These are phyloP conservation scores for Sitophilus oryzae DNA, from an alignment of 1,140 invertebrate species.

Conservation along the genomic window DNA sequence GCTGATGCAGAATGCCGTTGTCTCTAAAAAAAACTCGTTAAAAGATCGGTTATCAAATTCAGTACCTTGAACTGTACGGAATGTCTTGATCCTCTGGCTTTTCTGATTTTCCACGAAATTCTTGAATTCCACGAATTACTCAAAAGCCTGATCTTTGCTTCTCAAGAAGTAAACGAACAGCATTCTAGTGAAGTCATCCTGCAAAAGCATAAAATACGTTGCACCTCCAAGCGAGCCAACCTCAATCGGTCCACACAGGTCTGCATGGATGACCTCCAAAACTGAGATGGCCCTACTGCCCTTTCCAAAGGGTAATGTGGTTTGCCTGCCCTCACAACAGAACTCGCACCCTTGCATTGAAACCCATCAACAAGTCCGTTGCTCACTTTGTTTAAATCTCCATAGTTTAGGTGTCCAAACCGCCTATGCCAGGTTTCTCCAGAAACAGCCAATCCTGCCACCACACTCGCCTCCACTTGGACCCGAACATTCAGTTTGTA, in stretches of 20 bases:
- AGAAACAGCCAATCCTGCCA: constrained; percentile 16
- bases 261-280: constrained; percentile 38
- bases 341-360: constrained; percentile 20
- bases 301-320: constrained; percentile 19
- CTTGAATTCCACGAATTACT: constrained; percentile 34
- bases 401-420: constrained; percentile 32
- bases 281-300: constrained; percentile 11
- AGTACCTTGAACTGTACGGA: constrained; percentile 26
- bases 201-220: constrained; percentile 36
- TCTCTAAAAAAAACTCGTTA: constrained; percentile 30
- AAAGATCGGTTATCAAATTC: constrained; percentile 35
- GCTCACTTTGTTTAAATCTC: constrained; percentile 20
- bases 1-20: constrained; percentile 30
- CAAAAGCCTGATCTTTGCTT: constrained; percentile 25
- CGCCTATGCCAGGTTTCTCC: constrained; percentile 17
- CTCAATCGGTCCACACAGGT: constrained; percentile 35
- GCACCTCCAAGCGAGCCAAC: constrained; percentile 33
- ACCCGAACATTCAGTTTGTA: constrained; percentile 28
- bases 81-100: constrained; percentile 35
- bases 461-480: constrained; percentile 26
- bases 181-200: constrained; percentile 10
- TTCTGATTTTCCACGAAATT: constrained; percentile 32
- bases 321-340: constrained; percentile 31
- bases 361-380: constrained; percentile 20
- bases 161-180: constrained; percentile 12